Evolutionary conservation across 2,888 invertebrate genomes (phyloP), one percentile per base, ranked within the genome.

Genomic region (Dioctria rufipes): DNA sequence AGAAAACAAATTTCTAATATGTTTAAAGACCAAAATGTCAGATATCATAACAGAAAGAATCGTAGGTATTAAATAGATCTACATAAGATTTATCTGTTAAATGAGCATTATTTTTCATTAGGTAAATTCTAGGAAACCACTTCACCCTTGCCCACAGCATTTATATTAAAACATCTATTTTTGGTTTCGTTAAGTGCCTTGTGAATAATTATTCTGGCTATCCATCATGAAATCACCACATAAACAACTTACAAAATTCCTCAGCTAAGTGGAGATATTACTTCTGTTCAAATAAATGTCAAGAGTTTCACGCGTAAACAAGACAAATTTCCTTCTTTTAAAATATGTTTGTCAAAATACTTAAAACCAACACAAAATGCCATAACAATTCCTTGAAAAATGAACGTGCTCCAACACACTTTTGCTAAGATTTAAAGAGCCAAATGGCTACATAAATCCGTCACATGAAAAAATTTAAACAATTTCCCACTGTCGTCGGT

Each of bases 391-490:
- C 67, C 13, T 42, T 8, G 43, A 5, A 75, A 58, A 61, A 42
- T 25, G 61, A 42, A 60, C 61, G 46, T 46, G 46, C 8, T 46
- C 11, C 11, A 13, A 58, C 43, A 25, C 25, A 42, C 43, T 43
- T 65, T 78, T 37, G 61, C 43, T 49, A 65, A 65, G 46, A 65
- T 66, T 65, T 49, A 65, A 65, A 13, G 40, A 39, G 65, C 78
- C 78, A 78, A 78, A 65, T 78, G 78, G 65, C 65, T 65, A 51
- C 78, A 78, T 78, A 78, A 78, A 78, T 78, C 65, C 78, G n/a
- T 78, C 78, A 78, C 39, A 60, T 13, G 43, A 40, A 65, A 78
- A 78, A 75, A 78, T 78, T 51, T 40, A 65, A 78, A 65, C 78
- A 78, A 78, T 78, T 78, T 78, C 51, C 63, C n/a, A 60, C 39